Evolutionary conservation across 2,113 vertebrate species (phyloP).

Genomic region (Lipotes vexillifer): DNA sequence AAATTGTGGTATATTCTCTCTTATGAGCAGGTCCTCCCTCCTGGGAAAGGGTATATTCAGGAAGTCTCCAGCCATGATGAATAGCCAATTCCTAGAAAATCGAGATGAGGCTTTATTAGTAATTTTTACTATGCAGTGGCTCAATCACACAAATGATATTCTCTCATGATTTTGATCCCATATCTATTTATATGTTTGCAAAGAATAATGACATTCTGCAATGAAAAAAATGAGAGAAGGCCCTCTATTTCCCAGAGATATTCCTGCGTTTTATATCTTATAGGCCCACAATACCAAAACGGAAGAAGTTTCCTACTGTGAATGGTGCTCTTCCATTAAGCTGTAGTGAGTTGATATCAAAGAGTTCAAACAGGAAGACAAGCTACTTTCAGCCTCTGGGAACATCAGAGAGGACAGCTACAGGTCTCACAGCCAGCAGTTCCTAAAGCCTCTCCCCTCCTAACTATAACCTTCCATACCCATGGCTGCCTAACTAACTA

Average conservation of each 20-base stretch:
- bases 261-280: neutral
- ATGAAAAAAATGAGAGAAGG: neutral
- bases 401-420: neutral
- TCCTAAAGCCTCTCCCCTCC: neutral
- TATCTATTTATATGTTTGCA: neutral
- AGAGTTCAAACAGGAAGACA: neutral
- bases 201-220: neutral
- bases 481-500: neutral
- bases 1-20: slow-evolving; percentile 90
- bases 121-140: neutral
- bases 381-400: neutral
- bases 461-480: neutral
- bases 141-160: neutral
- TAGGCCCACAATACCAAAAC: neutral
- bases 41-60: slow-evolving; percentile 86
- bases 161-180: slow-evolving; percentile 2
- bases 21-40: slow-evolving; percentile 88
- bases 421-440: neutral
- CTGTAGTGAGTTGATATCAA: neutral
- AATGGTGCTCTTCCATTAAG: neutral
- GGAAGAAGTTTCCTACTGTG: neutral
- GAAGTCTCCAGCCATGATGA: slow-evolving; percentile 89
- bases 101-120: neutral
- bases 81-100: slow-evolving; percentile 86
- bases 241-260: neutral